Evolutionary conservation across 1,140 invertebrate species (phyloP), one percentile per base, ranked within the genome.

Genomic region (Acromyrmex charruanus): DNA sequence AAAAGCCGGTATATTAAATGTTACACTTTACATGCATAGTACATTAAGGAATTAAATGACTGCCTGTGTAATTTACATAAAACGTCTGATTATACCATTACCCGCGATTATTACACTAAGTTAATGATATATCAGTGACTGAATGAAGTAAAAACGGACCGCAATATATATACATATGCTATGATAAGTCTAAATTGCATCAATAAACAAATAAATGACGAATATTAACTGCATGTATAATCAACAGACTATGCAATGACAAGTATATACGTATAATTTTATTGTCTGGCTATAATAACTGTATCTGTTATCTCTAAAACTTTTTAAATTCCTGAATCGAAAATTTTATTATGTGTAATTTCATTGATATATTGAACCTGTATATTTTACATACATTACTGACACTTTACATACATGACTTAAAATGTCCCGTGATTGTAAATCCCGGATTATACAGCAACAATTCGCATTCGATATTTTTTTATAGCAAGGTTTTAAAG

Each of bases 21-120:
- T 74, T 65, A 74, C 18, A 75, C 7, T 61, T 75, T 75, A 84
- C 39, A 44, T 61, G 66, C 35, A 39, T 12, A n/a, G 18, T 63
- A 61, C 39, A 75, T 74, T 74, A 75, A 63, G 69, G 69, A 75
- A 84, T 84, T 84, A 75, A 84, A 75, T 75, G 44, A 39, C n/a
- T 44, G 18, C 7, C 7, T 35, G 16, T 28, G 68, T 74, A 84
- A 75, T 74, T 84, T 74, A 55, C 28, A 84, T 79, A 55, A 66
- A 66, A 55, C 21, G 61, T 53, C 28, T 14, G 55, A 84, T 74
- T 63, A 51, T 61, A 53, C 2, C 39, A 31, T 21, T 61, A 75
- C 3, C n/a, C 39, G 71, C 81, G 21, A 81, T 28, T 81, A 74
- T 84, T 84, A n/a, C 39, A 49, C 7, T 49, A 49, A 82, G 55